Evolutionary conservation across 2,888 invertebrate genomes (phyloP), one percentile per base, ranked within the genome.

Genomic region (Muscina levida): DNA sequence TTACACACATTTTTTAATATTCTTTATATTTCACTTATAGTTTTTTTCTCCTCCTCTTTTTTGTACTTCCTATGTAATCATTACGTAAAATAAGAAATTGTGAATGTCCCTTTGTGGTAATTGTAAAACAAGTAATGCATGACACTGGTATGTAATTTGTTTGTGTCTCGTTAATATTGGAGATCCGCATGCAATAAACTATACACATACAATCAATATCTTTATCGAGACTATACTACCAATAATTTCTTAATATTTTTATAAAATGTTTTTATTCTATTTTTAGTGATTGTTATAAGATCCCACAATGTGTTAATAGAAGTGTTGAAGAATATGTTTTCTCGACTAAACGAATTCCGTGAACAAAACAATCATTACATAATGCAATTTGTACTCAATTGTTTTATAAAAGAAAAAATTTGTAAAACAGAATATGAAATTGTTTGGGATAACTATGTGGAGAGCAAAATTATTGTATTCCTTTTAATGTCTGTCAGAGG

Each of bases 401-500:
- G 62, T 39, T 42, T 42, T 39, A 37, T 19, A 59, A 39, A 37
- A 11, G n/a, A 57, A n/a, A 59, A 39, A 59, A 59, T 8, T 22
- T 51, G 17, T 19, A 48, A n/a, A n/a, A 13, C 13, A 31, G 59
- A 39, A 59, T 19, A 39, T 19, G 59, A 5, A 37, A 15, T 39
- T 51, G 19, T 59, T 59, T 59, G n/a, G 37, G n/a, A 59, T 42
- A 62, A 42, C n/a, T 31, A 62, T 11, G 19, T 62, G 62, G 62
- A 62, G n/a, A n/a, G n/a, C n/a, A 6, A 77, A 48, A 62, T n/a
- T n/a, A 39, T 62, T 53, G 42, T 77, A 62, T 81, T 67, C 66
- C 71, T 81, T 77, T 80, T 67, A 81, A 74, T 80, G 73, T 74
- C 71, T 72, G 67, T 67, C 70, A 71, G 31, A 22, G 5, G 17